phyloP scores from a whole-genome alignment of 2,888 invertebrate genomes.

The Drosophila fungiperda region DNA sequence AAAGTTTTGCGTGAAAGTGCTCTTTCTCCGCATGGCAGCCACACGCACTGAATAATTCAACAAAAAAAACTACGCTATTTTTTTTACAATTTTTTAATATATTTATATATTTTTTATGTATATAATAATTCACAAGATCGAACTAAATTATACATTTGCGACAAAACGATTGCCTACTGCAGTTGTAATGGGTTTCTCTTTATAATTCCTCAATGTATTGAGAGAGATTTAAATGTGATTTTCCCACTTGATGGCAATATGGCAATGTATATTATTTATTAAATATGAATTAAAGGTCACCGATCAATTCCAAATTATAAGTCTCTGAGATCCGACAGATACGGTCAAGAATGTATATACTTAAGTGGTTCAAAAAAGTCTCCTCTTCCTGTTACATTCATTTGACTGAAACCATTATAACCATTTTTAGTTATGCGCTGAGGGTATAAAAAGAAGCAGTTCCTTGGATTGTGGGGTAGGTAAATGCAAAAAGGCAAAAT shows the following conservation, averaged over 20 bases:
- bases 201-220: not conserved
- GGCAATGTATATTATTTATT: not conserved
- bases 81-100: not conserved
- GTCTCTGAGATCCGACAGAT: not conserved
- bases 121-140: not conserved
- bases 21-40: no score
- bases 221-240: not conserved
- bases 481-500: slow-evolving; percentile 54
- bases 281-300: not conserved
- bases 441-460: slow-evolving; percentile 10
- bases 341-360: no score
- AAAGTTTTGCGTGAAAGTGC: no score
- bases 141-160: not conserved
- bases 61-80: not conserved
- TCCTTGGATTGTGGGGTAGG: slow-evolving; percentile 38
- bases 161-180: not conserved
- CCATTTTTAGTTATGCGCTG: not conserved
- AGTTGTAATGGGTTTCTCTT: not conserved
- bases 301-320: not conserved
- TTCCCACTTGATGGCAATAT: not conserved
- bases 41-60: not conserved
- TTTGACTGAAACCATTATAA: not conserved
- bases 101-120: not conserved
- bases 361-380: not conserved
- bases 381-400: not conserved